A percentile compares a stretch with the other conserved stretches of the same genome.
phyloP scores from a whole-genome alignment of 2,113 vertebrate species.

The Seriola dumerili region DNA sequence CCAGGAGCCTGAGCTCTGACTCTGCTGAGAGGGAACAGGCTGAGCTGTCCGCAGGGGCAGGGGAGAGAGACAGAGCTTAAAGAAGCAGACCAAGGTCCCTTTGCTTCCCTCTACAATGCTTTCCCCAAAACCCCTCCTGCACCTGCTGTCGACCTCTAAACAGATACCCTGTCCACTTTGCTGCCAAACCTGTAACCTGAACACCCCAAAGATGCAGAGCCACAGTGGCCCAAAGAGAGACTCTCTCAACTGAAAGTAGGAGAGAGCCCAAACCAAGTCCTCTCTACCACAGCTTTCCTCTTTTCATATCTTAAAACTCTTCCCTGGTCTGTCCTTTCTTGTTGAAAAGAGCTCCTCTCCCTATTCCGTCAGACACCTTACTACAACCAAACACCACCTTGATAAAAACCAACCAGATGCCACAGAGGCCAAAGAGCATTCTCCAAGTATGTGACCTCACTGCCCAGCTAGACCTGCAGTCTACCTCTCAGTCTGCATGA shows the following conservation, averaged over 20 bases:
- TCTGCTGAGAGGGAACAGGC: conserved; percentile 80
- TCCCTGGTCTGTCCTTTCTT: conserved; percentile 62
- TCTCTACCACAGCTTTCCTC: conserved; percentile 67
- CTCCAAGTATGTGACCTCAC: conserved; percentile 99
- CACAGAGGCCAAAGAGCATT: conserved; percentile 99
- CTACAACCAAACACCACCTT: conserved; percentile 80
- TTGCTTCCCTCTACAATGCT: conserved; percentile 56
- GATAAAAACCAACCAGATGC: conserved; percentile 77
- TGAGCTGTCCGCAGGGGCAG: conserved; percentile 88
- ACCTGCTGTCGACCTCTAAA: conserved; percentile 55
- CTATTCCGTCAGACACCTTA: conserved; percentile 63
- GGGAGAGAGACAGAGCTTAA: conserved; percentile 89
- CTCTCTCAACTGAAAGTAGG: conserved; percentile 89
- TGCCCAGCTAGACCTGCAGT: conserved; percentile 97
- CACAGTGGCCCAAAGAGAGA: conserved; percentile 82
- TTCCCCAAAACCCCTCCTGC: conserved; percentile 46
- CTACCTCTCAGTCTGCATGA: conserved; percentile 95
- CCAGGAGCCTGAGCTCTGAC: conserved; percentile 85
- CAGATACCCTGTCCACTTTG: conserved; percentile 67
- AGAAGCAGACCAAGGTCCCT: conserved; percentile 42
- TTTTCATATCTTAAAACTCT: conserved; percentile 63
- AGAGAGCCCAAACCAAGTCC: conserved; percentile 73
- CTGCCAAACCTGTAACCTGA: conserved; percentile 77
- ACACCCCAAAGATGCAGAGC: conserved; percentile 83
- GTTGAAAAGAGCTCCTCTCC: conserved; percentile 69